Base-by-base conservation (phyloP, 1,140 invertebrate species). In the Hermatobates lingyangjiaoensis region DNA sequence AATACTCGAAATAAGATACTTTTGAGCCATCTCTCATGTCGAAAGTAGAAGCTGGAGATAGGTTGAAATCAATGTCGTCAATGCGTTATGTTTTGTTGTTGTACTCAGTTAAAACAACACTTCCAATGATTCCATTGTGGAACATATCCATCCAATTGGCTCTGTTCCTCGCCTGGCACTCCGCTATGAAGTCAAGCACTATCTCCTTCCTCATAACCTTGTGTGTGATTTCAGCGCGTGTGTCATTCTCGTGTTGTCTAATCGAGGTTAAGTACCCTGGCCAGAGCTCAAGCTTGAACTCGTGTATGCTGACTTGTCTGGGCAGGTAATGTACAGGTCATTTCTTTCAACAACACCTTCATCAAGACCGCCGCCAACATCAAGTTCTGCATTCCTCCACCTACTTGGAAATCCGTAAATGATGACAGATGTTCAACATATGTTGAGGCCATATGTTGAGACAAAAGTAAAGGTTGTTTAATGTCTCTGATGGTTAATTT, bases 1-100 rank as follows among this genome's bases (percentile, higher is more conserved):
- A 94, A 64, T 95, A 96, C 1, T 92, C 76, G 2, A 74, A 53
- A 58, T 81, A 94, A 0, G 74, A 68, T 1, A 80, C 74, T n/a
- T n/a, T n/a, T n/a, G n/a, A n/a, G n/a, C n/a, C n/a, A n/a, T n/a
- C n/a, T n/a, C n/a, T n/a, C n/a, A n/a, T n/a, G n/a, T n/a, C n/a
- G n/a, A n/a, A n/a, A n/a, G n/a, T n/a, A n/a, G n/a, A n/a, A n/a
- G n/a, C 59, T 0, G 89, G 88, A 27, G 62, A 79, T 52, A 73
- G 67, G 3, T 73, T 64, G 65, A 81, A 92, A 48, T 80, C 73
- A 39, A 97, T 80, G 58, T 92, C 87, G 64, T 90, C 81, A 18
- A 97, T 68, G 21, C 72, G 65, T 55, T 85, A 87, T 0, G 79
- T 83, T 57, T 74, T 74, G 50, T 85, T 82, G 56, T 84, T 86